These are phyloP conservation scores for Charadrius vociferus DNA, from an alignment of 2,113 vertebrate genomes.

Conservation along the genomic window DNA sequence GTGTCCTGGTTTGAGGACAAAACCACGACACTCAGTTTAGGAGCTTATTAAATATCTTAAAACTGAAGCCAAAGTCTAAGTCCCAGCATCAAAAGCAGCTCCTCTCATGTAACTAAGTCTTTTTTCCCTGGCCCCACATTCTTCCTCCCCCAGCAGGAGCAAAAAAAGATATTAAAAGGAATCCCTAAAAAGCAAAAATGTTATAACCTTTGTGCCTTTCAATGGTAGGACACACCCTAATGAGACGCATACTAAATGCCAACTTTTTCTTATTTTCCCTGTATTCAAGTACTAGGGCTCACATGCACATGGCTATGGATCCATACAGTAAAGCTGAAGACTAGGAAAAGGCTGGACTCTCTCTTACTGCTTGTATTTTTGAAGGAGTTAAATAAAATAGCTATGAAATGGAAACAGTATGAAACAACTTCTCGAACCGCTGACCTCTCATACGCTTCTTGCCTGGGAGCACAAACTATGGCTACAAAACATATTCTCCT, in stretches of 20 bases:
- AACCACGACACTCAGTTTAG: not conserved
- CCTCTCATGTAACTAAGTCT: fast-evolving
- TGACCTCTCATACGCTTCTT: not conserved
- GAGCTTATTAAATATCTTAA: not conserved
- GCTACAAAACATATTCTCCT: not conserved
- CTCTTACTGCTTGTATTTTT: not conserved
- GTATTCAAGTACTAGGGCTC: not conserved
- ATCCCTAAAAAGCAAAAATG: not conserved
- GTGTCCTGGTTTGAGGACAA: too few relatives aligned
- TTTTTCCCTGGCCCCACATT: not conserved
- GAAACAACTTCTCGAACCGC: not conserved
- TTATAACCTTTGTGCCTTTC: not conserved
- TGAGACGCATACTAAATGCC: not conserved
- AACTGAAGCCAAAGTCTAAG: not conserved
- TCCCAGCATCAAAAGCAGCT: not conserved
- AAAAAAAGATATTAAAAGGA: not conserved
- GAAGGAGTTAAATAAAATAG: not conserved
- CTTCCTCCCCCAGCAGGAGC: not conserved
- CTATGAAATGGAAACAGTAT: not conserved
- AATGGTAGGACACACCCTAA: not conserved
- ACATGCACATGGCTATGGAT: fast-evolving
- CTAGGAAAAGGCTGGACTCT: not conserved
- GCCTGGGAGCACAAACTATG: not conserved
- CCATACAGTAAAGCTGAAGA: not conserved
- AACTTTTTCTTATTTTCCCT: not conserved